Base-by-base conservation (phyloP, 1,140 invertebrate genomes). In the Cotesia typhae region DNA sequence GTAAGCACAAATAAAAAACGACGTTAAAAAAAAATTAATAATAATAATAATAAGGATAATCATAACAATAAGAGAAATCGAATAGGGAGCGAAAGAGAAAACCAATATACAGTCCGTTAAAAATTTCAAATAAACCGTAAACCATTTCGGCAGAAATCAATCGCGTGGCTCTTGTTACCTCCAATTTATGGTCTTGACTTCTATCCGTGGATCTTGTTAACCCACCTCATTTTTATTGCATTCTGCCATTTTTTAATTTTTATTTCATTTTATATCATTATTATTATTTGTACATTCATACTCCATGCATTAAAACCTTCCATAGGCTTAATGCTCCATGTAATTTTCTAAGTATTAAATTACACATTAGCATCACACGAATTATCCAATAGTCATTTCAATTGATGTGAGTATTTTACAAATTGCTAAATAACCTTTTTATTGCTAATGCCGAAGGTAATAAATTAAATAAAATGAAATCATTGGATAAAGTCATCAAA, bases 91-190 rank as follows among this genome's bases (percentile, higher is more conserved):
- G 10, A 47, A 47, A 47, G 41, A 47, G 5, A 47, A 47, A 47
- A 47, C 41, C 41, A 47, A 47, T 47, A 47, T 47, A 47, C 41
- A 67, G n/a, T 35, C 52, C 41, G 52, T 35, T 36, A n/a, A 53
- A 52, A 51, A 20, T 52, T 17, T 14, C 28, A 20, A 17, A 66
- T 38, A 17, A 12, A 38, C 38, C 28, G 38, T 37, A 41, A 17
- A 70, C 60, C 20, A 10, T 60, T 17, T 17, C 17, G 52, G n/a
- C 55, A 70, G 36, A 38, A 61, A 60, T 61, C 55, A 69, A 70
- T 60, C 67, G 35, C 57, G 55, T 60, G 57, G 4, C 38, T 47
- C 68, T 70, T 38, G 68, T 70, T 70, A 70, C 52, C 55, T 70
- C 12, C 14, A 20, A 70, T 70, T 70, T 60, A 70, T 70, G 68